These are phyloP conservation scores for Euzetes globulus DNA, from an alignment of 2,888 invertebrate genomes.

Conservation along the genomic window DNA sequence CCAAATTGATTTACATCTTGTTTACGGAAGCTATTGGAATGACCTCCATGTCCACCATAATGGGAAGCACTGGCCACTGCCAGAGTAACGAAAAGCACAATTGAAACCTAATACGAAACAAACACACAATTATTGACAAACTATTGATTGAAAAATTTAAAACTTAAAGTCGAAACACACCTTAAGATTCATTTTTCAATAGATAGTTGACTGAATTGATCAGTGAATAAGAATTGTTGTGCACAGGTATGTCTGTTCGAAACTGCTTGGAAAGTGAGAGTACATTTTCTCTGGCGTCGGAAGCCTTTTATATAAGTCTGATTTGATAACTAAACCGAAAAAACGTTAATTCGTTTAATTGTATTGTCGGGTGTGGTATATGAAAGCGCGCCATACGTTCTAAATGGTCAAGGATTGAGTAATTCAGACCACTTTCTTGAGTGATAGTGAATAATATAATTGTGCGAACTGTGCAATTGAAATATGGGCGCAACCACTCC, in stretches of 20 bases:
- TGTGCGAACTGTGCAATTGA: neutral
- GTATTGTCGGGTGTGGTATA: slow-evolving; percentile 19
- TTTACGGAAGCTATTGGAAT: slow-evolving; percentile 34
- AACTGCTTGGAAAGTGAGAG: slow-evolving; percentile 14
- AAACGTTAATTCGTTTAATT: neutral
- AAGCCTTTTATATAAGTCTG: slow-evolving; percentile 7
- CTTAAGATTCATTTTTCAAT: slow-evolving; percentile 1
- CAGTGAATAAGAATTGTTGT: neutral
- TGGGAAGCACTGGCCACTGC: slow-evolving; percentile 4
- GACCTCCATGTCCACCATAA: slow-evolving; percentile 33
- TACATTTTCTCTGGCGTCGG: neutral
- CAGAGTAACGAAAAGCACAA: slow-evolving; percentile 19
- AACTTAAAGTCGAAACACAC: neutral
- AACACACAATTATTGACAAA: neutral
- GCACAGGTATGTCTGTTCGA: neutral
- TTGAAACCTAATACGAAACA: neutral
- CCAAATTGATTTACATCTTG: slow-evolving; percentile 34
- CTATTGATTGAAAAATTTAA: neutral
- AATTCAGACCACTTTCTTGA: neutral
- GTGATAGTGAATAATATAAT: neutral
- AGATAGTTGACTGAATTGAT: neutral
- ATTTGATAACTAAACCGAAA: neutral
- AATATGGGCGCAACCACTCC: slow-evolving; percentile 4
- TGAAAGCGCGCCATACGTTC: neutral
- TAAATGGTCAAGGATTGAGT: slow-evolving; percentile 23